Evolutionary conservation across 2,113 vertebrate species (phyloP).

Genomic region (Riparia riparia): DNA sequence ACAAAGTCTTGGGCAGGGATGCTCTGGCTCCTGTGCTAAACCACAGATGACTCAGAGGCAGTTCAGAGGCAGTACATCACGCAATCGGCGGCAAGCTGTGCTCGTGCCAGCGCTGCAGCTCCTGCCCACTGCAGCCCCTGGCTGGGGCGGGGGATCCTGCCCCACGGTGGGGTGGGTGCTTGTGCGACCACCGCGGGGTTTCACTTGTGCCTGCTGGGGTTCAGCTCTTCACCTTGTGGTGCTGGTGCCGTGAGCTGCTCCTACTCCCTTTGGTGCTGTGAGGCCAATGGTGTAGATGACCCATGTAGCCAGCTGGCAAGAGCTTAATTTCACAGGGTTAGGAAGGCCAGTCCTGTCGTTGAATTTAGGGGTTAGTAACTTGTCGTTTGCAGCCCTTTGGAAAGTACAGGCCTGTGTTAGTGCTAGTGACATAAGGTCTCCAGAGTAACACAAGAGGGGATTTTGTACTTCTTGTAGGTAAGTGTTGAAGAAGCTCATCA

Average conservation of each 20-base stretch:
- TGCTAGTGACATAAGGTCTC: background rate
- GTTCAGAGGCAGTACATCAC: background rate
- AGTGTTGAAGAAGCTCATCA: background rate
- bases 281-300: background rate
- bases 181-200: background rate
- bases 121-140: background rate
- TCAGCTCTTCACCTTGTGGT: background rate
- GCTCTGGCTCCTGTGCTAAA: background rate
- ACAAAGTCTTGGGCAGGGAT: background rate
- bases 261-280: background rate
- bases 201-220: no score
- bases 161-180: fast-evolving
- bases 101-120: background rate
- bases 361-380: background rate
- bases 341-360: background rate
- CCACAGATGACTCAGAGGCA: fast-evolving
- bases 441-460: background rate
- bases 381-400: background rate
- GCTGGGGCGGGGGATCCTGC: background rate
- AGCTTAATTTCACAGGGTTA: background rate
- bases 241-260: fast-evolving
- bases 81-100: fast-evolving
- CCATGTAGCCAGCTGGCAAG: background rate
- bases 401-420: background rate
- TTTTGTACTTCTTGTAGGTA: background rate